phyloP scores from a whole-genome alignment of 2,888 invertebrate species.

The Girardia tigrina region DNA sequence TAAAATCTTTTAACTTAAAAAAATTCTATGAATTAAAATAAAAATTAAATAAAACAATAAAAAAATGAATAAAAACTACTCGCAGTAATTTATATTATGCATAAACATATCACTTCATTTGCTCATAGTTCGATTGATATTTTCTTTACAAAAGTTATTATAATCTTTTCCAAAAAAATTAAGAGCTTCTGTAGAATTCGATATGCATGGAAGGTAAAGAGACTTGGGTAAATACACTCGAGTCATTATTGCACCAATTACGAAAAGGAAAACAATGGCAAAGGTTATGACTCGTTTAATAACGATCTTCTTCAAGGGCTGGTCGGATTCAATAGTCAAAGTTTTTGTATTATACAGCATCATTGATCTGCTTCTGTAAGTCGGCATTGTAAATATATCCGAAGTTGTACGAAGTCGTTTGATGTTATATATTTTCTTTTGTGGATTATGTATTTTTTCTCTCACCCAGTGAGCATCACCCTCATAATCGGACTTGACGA shows the following conservation, averaged over 20 bases:
- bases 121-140: too few species aligned
- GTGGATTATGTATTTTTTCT: constrained; percentile 4
- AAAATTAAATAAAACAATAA: too few species aligned
- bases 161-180: too few species aligned
- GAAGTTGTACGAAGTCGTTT: not conserved
- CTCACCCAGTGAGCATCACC: not conserved
- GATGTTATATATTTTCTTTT: not conserved
- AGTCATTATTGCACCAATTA: not conserved
- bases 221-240: not conserved
- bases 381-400: not conserved
- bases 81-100: too few species aligned
- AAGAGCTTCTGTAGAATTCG: not conserved
- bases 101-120: too few species aligned
- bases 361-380: not conserved
- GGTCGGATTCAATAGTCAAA: not conserved
- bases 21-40: too few species aligned
- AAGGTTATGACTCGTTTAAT: not conserved
- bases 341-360: not conserved
- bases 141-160: too few species aligned
- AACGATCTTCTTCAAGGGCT: not conserved
- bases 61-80: too few species aligned
- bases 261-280: not conserved
- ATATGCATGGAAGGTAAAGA: not conserved
- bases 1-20: too few species aligned
- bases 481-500: not conserved